Evolutionary conservation across 2,113 vertebrate genomes (phyloP).

Genomic region (Recurvirostra avosetta): DNA sequence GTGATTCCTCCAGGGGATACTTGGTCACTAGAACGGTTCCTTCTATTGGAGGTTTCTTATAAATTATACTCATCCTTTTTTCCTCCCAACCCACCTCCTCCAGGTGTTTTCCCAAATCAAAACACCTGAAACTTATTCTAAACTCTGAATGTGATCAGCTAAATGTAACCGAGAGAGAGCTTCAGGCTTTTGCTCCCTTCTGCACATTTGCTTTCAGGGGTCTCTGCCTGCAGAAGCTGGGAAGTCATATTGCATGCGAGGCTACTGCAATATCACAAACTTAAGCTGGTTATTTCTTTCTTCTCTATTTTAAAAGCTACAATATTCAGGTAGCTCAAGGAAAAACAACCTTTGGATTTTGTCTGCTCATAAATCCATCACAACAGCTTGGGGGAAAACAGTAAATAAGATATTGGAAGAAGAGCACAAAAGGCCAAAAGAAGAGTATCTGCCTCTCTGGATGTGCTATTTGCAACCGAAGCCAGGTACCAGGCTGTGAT

Average conservation of each 20-base stretch:
- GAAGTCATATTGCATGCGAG: neutral
- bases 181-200: neutral
- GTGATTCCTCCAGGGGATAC: neutral
- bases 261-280: neutral
- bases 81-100: neutral
- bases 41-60: neutral
- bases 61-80: neutral
- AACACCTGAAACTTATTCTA: neutral
- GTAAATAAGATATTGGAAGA: conserved; percentile 55
- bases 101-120: accelerated
- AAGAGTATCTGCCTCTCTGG: conserved; percentile 6
- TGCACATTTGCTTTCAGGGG: neutral
- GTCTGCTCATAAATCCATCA: conserved; percentile 44
- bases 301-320: conserved; percentile 34
- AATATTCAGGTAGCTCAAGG: conserved; percentile 49
- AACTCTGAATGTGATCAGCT: neutral
- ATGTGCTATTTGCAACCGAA: conserved; percentile 31
- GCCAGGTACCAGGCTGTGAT: conserved; percentile 31
- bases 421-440: conserved; percentile 39
- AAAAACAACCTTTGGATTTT: conserved; percentile 56
- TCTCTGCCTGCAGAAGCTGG: neutral
- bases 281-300: conserved; percentile 19
- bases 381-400: conserved; percentile 44
- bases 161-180: neutral
- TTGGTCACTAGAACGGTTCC: neutral